Evolutionary conservation across 1,140 invertebrate genomes (phyloP), one percentile per base, ranked within the genome.

Genomic region (Ceratitis capitata): DNA sequence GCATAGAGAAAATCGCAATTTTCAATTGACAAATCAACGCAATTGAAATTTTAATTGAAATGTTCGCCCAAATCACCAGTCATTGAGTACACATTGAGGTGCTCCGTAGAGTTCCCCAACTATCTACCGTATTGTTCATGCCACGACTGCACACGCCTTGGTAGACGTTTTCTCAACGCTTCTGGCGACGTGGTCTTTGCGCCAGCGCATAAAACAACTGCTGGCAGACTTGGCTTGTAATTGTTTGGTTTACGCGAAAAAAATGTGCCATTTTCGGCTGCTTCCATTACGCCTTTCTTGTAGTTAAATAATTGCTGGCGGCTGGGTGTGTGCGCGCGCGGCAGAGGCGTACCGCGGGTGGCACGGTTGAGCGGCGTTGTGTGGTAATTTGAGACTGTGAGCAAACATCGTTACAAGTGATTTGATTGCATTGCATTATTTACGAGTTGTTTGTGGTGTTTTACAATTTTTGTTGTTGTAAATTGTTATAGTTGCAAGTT

Each of bases 251-350:
- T 23, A 78, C 42, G 69, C 23, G 69, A 78, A 78, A 47, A n/a
- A 78, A 78, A 47, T 78, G 39, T 78, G 69, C 69, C 69, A 26
- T 47, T 78, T 78, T 78, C 39, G 69, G 69, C 69, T 6, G 39
- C 69, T 78, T n/a, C 69, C n/a, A 78, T 78, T 26, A 39, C 69
- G 69, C 69, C 69, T 78, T 78, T 78, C 69, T 78, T 35, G 69
- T 78, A 78, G 39, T 78, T 78, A 78, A n/a, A n/a, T n/a, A n/a
- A 78, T 78, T 45, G 69, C 69, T 26, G 23, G 69, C 69, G 10
- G 23, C 45, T 78, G 39, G 69, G 39, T 78, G 69, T 78, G 69
- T 23, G 23, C 69, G 2, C 32, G n/a, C 14, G 35, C 35, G 16
- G n/a, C n/a, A 61, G 14, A 61, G 56, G n/a, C 23, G 56, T 12